Evolutionary conservation across 2,888 invertebrate species (phyloP).

Genomic region (Leptopilina drosophilae): DNA sequence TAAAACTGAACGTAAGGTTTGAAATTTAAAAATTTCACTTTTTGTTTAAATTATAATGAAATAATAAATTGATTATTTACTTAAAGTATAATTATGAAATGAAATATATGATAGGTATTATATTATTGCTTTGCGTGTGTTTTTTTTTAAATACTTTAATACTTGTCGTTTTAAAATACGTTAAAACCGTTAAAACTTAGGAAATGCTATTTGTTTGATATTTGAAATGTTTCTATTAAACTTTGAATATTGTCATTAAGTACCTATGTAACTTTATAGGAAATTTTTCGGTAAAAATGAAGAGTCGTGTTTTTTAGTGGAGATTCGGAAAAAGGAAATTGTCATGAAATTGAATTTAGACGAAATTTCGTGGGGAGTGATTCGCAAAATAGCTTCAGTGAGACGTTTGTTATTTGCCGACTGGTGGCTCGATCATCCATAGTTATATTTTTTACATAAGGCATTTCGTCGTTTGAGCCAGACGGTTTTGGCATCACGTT

Average conservation of each 20-base stretch:
- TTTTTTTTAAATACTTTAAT: no score
- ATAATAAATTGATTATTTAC: no score
- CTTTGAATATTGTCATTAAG: background rate
- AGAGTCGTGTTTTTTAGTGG: background rate
- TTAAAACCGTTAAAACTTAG: no score
- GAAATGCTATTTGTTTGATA: no score
- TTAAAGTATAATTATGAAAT: no score
- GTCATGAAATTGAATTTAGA: constrained; percentile 24
- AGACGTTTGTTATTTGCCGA: constrained; percentile 62
- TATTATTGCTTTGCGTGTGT: no score
- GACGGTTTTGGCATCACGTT: constrained; percentile 70
- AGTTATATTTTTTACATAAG: constrained; percentile 76
- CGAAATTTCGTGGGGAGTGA: constrained; percentile 62
- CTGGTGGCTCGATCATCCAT: constrained; percentile 74
- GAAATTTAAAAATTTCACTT: no score
- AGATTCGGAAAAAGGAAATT: constrained; percentile 12
- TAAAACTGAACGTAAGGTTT: no score
- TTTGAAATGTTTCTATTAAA: background rate
- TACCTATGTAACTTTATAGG: background rate
- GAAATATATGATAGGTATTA: no score
- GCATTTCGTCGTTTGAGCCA: constrained; percentile 74
- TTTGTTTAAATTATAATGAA: no score
- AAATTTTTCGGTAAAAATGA: background rate
- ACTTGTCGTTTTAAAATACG: no score
- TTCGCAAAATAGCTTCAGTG: constrained; percentile 59